Base-by-base conservation (phyloP, 2,888 invertebrate species). In the Chloromyia formosa region DNA sequence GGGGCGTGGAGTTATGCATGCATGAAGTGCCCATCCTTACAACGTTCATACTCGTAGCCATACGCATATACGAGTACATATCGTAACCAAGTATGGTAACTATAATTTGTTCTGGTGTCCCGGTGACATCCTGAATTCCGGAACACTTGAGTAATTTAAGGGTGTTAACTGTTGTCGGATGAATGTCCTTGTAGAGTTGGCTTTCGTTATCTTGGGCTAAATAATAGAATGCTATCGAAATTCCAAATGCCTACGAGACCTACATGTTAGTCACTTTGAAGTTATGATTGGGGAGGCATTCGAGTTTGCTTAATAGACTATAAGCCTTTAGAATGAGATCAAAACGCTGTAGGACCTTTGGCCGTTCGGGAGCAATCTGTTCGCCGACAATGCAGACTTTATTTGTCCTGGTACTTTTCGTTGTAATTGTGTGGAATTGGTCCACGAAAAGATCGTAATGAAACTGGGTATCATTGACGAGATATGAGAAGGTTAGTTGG, bases 101-200 rank as follows among this genome's bases (percentile, higher is more conserved):
- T 22, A n/a, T 66, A 66, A 66, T 66, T 49, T 16, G 49, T 45
- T 49, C 45, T n/a, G 35, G 22, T 49, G 45, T 66, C 66, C 66
- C 20, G 45, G 49, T 66, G 66, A 49, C 22, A 49, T 66, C 22
- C 66, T 66, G 9, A 66, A 66, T 64, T 64, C 42, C 45, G 42
- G 42, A 64, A 42, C 42, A 64, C 18, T 10, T 14, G 20, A 45
- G 66, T 12, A 66, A 49, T 49, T 66, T 66, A 20, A 49, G 45
- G 23, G 49, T 45, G 45, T 49, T 66, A 14, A 49, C 66, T 49
- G 18, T 49, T 22, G 42, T 35, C 49, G 66, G 22, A 66, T 49
- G 23, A 18, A 45, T 66, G 66, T 66, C 49, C 66, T 66, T 49
- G 66, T 45, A 22, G 20, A 66, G n/a, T 20, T 2, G 49, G 10